Conservation (phyloP, 2,113 vertebrate species). For the crab-eating macaque (Macaca fascicularis) region T2T-MFA8v1.1 NC_088387.1:83389501-83390000, state of each 20-base stretch:
- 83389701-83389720: conserved; percentile 90
- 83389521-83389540: not conserved
- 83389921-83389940: conserved; percentile 82
- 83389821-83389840: conserved; percentile 35
- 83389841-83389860: conserved; percentile 82
- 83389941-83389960: conserved; percentile 83
- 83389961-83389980: conserved; percentile 88
- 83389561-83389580: not conserved
- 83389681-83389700: conserved; percentile 90
- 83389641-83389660: conserved; percentile 94
- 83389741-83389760: conserved; percentile 90
- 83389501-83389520: not conserved
- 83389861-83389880: conserved; percentile 75
- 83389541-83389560: conserved; percentile 22
- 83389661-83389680: conserved; percentile 91
- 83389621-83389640: conserved; percentile 91
- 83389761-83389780: conserved; percentile 92
- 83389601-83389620: conserved; percentile 75
- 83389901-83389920: conserved; percentile 91
- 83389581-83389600: not conserved
- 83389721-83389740: conserved; percentile 80
- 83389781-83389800: conserved; percentile 81
- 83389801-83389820: conserved; percentile 85
- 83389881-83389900: conserved; percentile 85
- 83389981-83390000: conserved; percentile 27